These are phyloP conservation scores for Leptonema lineaticorne DNA, from an alignment of 1,140 invertebrate genomes.

Conservation along the genomic window DNA sequence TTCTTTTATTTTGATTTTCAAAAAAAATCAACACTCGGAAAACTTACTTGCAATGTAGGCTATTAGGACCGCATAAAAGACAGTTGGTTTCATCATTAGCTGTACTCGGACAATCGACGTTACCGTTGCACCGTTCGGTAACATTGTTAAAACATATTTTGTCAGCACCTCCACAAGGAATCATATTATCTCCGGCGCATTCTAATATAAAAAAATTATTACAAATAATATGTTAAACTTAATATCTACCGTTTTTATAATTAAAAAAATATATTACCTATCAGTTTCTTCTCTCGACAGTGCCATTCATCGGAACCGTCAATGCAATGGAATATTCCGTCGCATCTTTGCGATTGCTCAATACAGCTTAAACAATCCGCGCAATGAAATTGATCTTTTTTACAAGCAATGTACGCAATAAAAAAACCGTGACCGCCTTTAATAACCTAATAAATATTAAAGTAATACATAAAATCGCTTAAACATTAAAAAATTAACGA, in stretches of 20 bases:
- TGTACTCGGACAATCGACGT: conserved; percentile 24
- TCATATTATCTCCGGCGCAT: conserved; percentile 35
- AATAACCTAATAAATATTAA: too few species aligned
- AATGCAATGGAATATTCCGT: conserved; percentile 27
- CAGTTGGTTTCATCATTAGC: conserved; percentile 33
- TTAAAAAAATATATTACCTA: neutral
- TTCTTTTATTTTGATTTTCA: neutral
- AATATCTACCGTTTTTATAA: neutral
- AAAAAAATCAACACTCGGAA: neutral
- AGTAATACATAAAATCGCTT: too few species aligned
- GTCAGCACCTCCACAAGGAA: conserved; percentile 35
- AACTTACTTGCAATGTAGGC: conserved; percentile 38
- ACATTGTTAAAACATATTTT: conserved; percentile 35
- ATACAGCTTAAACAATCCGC: conserved; percentile 29
- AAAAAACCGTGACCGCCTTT: conserved; percentile 31
- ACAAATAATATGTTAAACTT: neutral
- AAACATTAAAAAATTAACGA: neutral
- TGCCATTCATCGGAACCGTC: conserved; percentile 36
- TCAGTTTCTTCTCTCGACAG: conserved; percentile 1
- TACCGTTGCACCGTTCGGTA: conserved; percentile 30
- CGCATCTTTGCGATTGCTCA: conserved; percentile 25
- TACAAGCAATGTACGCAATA: conserved; percentile 26
- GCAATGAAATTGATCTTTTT: conserved; percentile 33
- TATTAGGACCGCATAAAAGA: conserved; percentile 33
- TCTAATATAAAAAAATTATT: conserved; percentile 19